Percentiles rank a stretch among this genome's conserved stretches.
Evolutionary conservation across 2,113 vertebrate species (phyloP).

Genomic region (Apteryx mantelli): DNA sequence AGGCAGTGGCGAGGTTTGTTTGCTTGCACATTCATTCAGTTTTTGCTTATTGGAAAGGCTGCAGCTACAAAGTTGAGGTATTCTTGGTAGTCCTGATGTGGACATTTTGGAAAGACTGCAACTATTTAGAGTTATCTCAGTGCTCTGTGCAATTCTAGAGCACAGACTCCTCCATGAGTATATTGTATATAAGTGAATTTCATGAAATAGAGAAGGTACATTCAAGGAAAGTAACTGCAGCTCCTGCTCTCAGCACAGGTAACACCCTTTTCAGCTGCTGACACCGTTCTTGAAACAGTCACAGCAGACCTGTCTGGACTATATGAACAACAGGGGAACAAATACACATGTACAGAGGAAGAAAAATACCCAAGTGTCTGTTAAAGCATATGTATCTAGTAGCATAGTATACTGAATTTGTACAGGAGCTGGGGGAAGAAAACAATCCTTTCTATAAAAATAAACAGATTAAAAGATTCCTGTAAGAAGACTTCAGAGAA

Average conservation of each 20-base stretch:
- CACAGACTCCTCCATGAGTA: background rate
- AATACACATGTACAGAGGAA: background rate
- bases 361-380: background rate
- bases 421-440: background rate
- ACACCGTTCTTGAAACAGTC: background rate
- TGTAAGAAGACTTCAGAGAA: background rate
- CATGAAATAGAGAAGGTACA: background rate
- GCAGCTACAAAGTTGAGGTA: background rate
- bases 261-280: background rate
- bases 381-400: rapidly evolving
- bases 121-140: background rate
- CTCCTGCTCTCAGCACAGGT: background rate
- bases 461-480: background rate
- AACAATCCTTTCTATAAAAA: background rate
- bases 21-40: background rate
- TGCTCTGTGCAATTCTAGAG: background rate
- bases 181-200: background rate
- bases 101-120: background rate
- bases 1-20: background rate
- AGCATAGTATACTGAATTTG: background rate
- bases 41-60: background rate
- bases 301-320: background rate
- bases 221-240: background rate
- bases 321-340: background rate
- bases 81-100: background rate